A percentile compares a stretch with the other conserved stretches of the same genome.
phyloP scores from a whole-genome alignment of 2,797 vertebrate genomes.

The Thripadectes ignobilis region DNA sequence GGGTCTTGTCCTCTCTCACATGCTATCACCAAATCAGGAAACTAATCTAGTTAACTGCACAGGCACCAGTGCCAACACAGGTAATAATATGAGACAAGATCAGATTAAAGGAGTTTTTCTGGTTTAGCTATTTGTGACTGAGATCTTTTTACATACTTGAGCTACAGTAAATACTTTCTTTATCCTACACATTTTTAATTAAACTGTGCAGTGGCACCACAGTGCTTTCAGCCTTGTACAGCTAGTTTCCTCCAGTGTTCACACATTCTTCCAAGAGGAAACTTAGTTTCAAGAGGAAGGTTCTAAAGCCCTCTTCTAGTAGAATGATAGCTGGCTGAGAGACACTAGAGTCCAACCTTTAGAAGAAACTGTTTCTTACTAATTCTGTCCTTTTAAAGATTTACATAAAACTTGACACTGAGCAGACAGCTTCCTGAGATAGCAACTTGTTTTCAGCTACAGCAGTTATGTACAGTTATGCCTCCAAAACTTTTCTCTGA shows the following conservation, averaged over 20 bases:
- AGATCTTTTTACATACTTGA: background rate
- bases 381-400: background rate
- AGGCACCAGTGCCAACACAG: background rate
- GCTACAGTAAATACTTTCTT: background rate
- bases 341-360: background rate
- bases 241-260: background rate
- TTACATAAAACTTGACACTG: background rate
- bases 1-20: background rate
- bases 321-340: background rate
- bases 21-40: background rate
- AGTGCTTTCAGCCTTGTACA: background rate
- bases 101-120: slow-evolving; percentile 37
- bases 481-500: background rate
- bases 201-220: background rate
- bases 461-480: background rate
- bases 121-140: background rate
- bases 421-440: background rate
- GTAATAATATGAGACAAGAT: background rate
- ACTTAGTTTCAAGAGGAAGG: background rate
- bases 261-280: background rate
- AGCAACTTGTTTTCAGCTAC: background rate
- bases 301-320: background rate
- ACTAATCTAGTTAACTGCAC: slow-evolving; percentile 20
- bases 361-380: background rate
- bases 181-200: background rate